Evolutionary conservation across 2,797 vertebrate genomes (phyloP).

Genomic region (Aplochiton taeniatus): DNA sequence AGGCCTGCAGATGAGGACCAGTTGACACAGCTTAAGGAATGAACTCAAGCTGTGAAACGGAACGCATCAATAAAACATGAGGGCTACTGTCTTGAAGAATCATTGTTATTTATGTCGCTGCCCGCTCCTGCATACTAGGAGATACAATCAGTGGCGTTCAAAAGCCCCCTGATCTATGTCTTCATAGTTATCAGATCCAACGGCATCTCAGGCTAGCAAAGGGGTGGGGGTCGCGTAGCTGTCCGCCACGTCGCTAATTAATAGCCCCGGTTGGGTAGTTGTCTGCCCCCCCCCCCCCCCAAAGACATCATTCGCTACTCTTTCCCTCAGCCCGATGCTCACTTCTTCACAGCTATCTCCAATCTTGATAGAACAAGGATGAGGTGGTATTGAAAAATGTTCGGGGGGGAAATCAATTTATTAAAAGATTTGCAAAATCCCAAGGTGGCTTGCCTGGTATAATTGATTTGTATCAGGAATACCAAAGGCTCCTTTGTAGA

Average conservation of each 20-base stretch:
- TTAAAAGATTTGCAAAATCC: conserved; percentile 9
- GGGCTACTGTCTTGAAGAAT: conserved; percentile 26
- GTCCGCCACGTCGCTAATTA: conserved; percentile 23
- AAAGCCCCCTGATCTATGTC: conserved; percentile 39
- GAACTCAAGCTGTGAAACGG: conserved; percentile 14
- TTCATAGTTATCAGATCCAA: conserved; percentile 44
- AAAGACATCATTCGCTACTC: neutral
- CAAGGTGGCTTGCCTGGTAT: neutral
- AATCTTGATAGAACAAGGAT: conserved; percentile 24
- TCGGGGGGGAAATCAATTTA: conserved; percentile 39
- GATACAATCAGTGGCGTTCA: conserved; percentile 32
- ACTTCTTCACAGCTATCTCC: conserved; percentile 8
- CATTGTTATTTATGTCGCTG: conserved; percentile 31
- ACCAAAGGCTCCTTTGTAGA: neutral
- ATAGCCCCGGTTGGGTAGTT: conserved; percentile 7
- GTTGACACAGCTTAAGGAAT: conserved; percentile 15
- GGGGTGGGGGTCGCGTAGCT: neutral
- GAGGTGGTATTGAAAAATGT: conserved; percentile 30
- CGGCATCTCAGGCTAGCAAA: conserved; percentile 7
- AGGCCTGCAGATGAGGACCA: conserved; percentile 12
- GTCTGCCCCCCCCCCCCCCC: neutral
- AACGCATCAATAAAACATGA: conserved; percentile 53
- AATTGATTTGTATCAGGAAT: conserved; percentile 15
- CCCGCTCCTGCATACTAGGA: conserved; percentile 25
- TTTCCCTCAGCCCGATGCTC: neutral